Evolutionary conservation across 2,888 invertebrate species (phyloP).

Genomic region (Meloe dianella): DNA sequence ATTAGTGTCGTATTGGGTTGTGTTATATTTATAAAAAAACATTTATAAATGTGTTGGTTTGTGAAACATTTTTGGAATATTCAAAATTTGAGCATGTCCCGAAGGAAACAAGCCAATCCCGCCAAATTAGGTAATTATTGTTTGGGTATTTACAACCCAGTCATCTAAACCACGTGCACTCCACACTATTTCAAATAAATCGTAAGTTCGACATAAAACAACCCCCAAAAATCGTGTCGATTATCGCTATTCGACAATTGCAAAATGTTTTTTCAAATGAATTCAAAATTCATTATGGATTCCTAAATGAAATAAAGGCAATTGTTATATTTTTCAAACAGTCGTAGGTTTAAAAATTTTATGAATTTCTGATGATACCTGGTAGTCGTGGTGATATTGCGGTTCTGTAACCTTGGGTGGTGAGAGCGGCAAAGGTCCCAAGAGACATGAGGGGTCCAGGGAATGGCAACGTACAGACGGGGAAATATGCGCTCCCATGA

Average conservation of each 20-base stretch:
- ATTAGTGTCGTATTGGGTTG: constrained; percentile 16
- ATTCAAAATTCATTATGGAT: neutral
- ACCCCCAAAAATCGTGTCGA: neutral
- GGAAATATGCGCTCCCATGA: constrained; percentile 57
- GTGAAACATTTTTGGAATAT: constrained; percentile 34
- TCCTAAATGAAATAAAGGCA: neutral
- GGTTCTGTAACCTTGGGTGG: constrained; percentile 37
- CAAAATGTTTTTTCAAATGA: neutral
- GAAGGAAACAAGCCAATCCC: constrained; percentile 52
- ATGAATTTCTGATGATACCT: neutral
- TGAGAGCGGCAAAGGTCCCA: constrained; percentile 43
- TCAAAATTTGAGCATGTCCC: constrained; percentile 44
- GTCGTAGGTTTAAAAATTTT: too few relatives aligned
- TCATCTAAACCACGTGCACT: neutral
- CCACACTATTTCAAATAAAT: neutral
- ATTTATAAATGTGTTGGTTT: constrained; percentile 36
- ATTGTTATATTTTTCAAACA: neutral
- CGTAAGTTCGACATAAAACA: neutral
- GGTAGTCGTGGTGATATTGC: constrained; percentile 23
- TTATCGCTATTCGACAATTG: too few relatives aligned
- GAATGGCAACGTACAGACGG: constrained; percentile 51
- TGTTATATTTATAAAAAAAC: constrained; percentile 24
- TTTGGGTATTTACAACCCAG: neutral
- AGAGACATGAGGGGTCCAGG: constrained; percentile 47
- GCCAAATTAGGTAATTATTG: constrained; percentile 47